Conservation (phyloP, 2,797 vertebrate genomes). For the Carapus acus region DNA sequence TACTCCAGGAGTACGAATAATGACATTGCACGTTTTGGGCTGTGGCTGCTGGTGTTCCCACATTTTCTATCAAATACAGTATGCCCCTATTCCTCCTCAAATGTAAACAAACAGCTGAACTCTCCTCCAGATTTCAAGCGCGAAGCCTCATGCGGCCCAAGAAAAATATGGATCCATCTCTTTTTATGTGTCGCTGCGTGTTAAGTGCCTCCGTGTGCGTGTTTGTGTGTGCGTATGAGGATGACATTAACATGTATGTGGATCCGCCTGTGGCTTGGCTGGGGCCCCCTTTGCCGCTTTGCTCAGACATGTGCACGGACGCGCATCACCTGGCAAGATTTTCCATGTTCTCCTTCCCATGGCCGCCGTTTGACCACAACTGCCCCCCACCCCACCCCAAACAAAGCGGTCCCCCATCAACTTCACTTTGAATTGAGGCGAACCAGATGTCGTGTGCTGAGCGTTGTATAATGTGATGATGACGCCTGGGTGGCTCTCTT, state of each 20-base stretch:
- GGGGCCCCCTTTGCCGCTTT: slow-evolving; percentile 37
- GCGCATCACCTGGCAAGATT: slow-evolving; percentile 32
- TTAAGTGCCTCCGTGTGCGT: no score
- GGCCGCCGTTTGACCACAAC: slow-evolving; percentile 42
- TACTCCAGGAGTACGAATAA: no score
- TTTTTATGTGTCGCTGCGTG: no score
- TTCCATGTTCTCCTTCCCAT: slow-evolving; percentile 47
- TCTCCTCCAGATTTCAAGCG: no score
- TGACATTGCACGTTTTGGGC: no score
- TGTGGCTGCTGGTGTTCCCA: no score
- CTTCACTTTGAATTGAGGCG: slow-evolving; percentile 60
- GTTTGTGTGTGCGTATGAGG: not conserved
- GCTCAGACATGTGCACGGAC: slow-evolving; percentile 30
- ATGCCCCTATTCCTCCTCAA: no score
- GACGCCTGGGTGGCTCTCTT: slow-evolving; percentile 57
- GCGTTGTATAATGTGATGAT: slow-evolving; percentile 61
- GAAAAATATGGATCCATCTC: no score
- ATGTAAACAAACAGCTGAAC: no score
- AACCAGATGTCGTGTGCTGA: slow-evolving; percentile 56
- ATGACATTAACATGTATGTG: slow-evolving; percentile 5
- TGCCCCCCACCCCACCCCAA: slow-evolving; percentile 1
- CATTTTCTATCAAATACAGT: no score
- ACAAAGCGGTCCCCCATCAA: slow-evolving; percentile 52
- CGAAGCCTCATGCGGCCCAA: no score
- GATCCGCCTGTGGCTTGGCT: slow-evolving; percentile 39